phyloP scores from a whole-genome alignment of 2,888 invertebrate species.

The Galerucella pusilla region DNA sequence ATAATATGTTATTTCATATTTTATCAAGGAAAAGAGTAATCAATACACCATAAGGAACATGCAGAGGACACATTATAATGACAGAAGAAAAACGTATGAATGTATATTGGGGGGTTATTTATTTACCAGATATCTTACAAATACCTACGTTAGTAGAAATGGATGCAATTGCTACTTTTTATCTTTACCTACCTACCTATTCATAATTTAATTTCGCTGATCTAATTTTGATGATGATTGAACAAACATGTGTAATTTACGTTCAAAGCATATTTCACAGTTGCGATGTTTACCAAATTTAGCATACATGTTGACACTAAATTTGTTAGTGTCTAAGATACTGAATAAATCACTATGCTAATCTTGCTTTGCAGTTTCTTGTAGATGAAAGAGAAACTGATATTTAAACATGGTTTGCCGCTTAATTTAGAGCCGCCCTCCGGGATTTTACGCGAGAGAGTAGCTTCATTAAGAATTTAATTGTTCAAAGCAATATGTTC shows the following conservation, averaged over 20 bases:
- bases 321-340: neutral
- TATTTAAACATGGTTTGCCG: no score
- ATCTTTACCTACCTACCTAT: neutral
- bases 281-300: neutral
- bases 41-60: no score
- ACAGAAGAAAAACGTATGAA: no score
- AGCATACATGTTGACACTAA: neutral
- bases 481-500: neutral
- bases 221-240: neutral
- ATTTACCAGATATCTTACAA: no score
- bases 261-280: neutral
- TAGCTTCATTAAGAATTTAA: neutral
- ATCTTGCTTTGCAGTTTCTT: neutral
- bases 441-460: neutral
- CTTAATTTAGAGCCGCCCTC: neutral
- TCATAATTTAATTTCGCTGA: neutral
- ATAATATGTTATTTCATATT: no score
- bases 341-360: conserved; percentile 2
- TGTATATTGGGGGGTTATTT: no score
- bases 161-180: neutral
- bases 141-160: neutral
- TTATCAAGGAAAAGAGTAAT: no score
- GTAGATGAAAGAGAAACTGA: neutral
- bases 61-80: no score
- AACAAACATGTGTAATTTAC: conserved; percentile 3